These are phyloP conservation scores for Pelodytes ibericus DNA, from an alignment of 2,797 vertebrate genomes.

Conservation along the genomic window DNA sequence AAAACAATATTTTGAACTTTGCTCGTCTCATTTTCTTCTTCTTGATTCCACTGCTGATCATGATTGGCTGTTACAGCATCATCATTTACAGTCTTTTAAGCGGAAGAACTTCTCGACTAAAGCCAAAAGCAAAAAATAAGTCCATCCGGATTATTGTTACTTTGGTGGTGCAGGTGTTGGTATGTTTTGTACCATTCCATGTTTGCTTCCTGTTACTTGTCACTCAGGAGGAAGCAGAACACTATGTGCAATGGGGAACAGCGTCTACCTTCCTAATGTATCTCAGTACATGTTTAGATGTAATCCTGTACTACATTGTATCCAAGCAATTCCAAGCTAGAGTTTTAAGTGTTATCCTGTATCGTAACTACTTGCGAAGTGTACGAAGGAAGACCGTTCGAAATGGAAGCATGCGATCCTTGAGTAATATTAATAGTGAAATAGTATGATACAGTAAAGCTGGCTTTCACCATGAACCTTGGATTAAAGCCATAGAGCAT, in stretches of 20 bases:
- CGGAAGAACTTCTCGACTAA: conserved; percentile 89
- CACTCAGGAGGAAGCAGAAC: conserved; percentile 63
- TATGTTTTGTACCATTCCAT: conserved; percentile 95
- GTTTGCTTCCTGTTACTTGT: conserved; percentile 82
- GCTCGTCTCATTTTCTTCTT: conserved; percentile 89
- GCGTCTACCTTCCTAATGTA: conserved; percentile 96
- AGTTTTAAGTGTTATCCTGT: conserved; percentile 94
- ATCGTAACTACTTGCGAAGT: conserved; percentile 92
- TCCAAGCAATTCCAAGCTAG: conserved; percentile 97
- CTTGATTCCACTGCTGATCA: conserved; percentile 87
- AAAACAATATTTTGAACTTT: conserved; percentile 80
- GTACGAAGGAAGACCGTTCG: conserved; percentile 89
- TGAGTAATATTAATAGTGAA: conserved; percentile 89
- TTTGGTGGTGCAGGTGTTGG: conserved; percentile 85
- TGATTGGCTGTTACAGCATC: conserved; percentile 89
- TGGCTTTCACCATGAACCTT: neutral
- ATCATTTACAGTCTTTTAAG: conserved; percentile 89
- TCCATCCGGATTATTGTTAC: conserved; percentile 93
- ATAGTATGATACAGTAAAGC: conserved; percentile 76
- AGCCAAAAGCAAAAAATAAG: conserved; percentile 94
- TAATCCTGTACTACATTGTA: conserved; percentile 95
- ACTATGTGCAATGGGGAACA: conserved; percentile 82
- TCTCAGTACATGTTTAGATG: conserved; percentile 89
- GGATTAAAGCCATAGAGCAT: neutral
- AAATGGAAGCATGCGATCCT: conserved; percentile 84